These are phyloP conservation scores for Melanostoma mellinum DNA, from an alignment of 2,888 invertebrate species.

Conservation along the genomic window DNA sequence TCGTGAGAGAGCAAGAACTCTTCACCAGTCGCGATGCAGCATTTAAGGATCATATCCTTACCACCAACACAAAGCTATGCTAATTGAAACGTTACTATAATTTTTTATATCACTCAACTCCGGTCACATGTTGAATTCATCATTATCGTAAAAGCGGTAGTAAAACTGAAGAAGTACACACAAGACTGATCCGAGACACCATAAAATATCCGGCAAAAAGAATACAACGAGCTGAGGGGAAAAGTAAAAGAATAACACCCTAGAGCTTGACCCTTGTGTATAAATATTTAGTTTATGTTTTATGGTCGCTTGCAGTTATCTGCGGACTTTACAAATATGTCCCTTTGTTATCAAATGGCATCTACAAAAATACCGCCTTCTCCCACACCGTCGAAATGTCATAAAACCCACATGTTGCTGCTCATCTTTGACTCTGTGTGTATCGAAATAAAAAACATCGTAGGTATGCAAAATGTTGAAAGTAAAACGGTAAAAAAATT, in stretches of 20 bases:
- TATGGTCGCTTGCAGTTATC: conserved; percentile 43
- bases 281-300: conserved; percentile 45
- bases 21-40: background rate
- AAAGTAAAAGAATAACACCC: conserved; percentile 6
- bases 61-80: conserved; percentile 7
- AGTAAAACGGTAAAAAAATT: conserved; percentile 29
- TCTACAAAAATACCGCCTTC: conserved; percentile 42
- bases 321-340: conserved; percentile 41
- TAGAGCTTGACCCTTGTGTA: conserved; percentile 52
- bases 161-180: conserved; percentile 49
- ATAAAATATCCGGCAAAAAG: conserved; percentile 44
- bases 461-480: conserved; percentile 59
- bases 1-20: conserved; percentile 2
- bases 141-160: conserved; percentile 61
- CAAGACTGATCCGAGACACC: conserved; percentile 32
- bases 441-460: conserved; percentile 12
- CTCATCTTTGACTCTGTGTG: conserved; percentile 4
- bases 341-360: conserved; percentile 60
- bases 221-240: background rate
- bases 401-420: conserved; percentile 71
- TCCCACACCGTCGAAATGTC: conserved; percentile 1
- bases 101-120: conserved; percentile 65
- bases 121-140: conserved; percentile 55
- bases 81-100: conserved; percentile 64
- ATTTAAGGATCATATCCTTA: conserved; percentile 1